Evolutionary conservation across 1,140 invertebrate genomes (phyloP).

Genomic region (Nymphalis io): DNA sequence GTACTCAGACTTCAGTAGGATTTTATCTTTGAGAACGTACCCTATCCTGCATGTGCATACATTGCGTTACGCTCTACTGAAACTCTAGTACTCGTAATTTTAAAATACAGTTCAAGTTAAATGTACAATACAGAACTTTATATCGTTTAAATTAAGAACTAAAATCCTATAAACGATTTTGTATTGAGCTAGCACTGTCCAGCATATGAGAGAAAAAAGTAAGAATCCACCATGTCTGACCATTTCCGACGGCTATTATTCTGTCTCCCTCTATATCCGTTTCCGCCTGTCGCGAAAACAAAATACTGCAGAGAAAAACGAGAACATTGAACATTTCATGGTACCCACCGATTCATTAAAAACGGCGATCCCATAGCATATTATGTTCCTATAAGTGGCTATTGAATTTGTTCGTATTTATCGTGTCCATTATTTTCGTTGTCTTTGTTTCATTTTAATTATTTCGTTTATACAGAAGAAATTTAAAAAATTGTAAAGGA

Average conservation of each 20-base stretch:
- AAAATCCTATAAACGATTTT: slow-evolving; percentile 31
- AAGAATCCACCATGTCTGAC: slow-evolving; percentile 78
- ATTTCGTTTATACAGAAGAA: slow-evolving; percentile 1
- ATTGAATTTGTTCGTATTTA: slow-evolving; percentile 39
- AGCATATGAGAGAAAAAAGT: slow-evolving; percentile 71
- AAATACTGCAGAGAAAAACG: slow-evolving; percentile 69
- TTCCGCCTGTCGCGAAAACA: slow-evolving; percentile 78
- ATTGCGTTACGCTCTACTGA: slow-evolving; percentile 56
- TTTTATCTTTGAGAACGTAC: slow-evolving; percentile 45
- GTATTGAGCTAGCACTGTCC: slow-evolving; percentile 73
- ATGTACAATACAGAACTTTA: slow-evolving; percentile 36
- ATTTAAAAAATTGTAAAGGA: neutral
- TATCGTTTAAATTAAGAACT: slow-evolving; percentile 32
- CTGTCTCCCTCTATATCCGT: slow-evolving; percentile 79
- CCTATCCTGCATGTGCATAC: slow-evolving; percentile 49
- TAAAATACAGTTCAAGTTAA: slow-evolving; percentile 41
- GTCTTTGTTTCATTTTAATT: slow-evolving; percentile 23
- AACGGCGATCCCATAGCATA: slow-evolving; percentile 41
- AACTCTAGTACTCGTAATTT: slow-evolving; percentile 53
- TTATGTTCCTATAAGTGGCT: slow-evolving; percentile 44
- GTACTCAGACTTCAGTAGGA: slow-evolving; percentile 33
- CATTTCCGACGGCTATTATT: slow-evolving; percentile 80
- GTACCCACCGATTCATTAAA: slow-evolving; percentile 43
- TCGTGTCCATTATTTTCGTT: slow-evolving; percentile 32
- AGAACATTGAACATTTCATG: slow-evolving; percentile 51